These are phyloP conservation scores for Dinothrombium tinctorium DNA, from an alignment of 1,140 invertebrate species.

Conservation along the genomic window DNA sequence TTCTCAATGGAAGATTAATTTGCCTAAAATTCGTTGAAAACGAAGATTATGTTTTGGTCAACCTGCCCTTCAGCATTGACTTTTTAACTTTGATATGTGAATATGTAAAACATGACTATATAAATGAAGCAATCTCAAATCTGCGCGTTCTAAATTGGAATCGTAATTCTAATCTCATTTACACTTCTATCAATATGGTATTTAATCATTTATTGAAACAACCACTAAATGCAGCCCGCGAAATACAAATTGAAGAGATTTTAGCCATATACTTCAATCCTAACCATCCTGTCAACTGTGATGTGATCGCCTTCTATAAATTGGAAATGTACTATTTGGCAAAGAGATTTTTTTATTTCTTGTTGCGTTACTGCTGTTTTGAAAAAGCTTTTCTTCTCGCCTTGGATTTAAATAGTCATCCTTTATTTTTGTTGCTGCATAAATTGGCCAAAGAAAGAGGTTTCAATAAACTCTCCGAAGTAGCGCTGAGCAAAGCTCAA, in stretches of 20 bases:
- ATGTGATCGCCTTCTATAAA: slow-evolving; percentile 10
- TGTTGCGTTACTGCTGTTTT: slow-evolving; percentile 10
- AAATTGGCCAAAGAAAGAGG: slow-evolving; percentile 13
- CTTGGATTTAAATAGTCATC: slow-evolving; percentile 12
- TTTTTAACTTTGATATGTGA: slow-evolving; percentile 8
- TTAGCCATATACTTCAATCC: slow-evolving; percentile 13
- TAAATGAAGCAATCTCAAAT: slow-evolving; percentile 13
- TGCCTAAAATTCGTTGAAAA: background rate
- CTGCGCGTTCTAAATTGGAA: slow-evolving; percentile 13
- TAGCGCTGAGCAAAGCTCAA: slow-evolving; percentile 3
- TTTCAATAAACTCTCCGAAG: slow-evolving; percentile 9
- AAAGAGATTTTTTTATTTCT: slow-evolving; percentile 14
- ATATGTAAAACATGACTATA: slow-evolving; percentile 11
- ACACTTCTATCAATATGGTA: slow-evolving; percentile 12
- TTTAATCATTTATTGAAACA: slow-evolving; percentile 12
- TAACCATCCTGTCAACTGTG: slow-evolving; percentile 8
- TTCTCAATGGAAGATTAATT: background rate
- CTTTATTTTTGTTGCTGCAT: slow-evolving; percentile 13
- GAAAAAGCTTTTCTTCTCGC: slow-evolving; percentile 15
- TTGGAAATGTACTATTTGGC: slow-evolving; percentile 12
- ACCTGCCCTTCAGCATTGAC: slow-evolving; percentile 1
- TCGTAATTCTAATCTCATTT: slow-evolving; percentile 6
- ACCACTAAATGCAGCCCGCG: slow-evolving; percentile 7
- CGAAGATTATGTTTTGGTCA: background rate
- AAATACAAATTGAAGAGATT: slow-evolving; percentile 11